Evolutionary conservation across 2,113 vertebrate species (phyloP).

Genomic region (Limnothrissa miodon): DNA sequence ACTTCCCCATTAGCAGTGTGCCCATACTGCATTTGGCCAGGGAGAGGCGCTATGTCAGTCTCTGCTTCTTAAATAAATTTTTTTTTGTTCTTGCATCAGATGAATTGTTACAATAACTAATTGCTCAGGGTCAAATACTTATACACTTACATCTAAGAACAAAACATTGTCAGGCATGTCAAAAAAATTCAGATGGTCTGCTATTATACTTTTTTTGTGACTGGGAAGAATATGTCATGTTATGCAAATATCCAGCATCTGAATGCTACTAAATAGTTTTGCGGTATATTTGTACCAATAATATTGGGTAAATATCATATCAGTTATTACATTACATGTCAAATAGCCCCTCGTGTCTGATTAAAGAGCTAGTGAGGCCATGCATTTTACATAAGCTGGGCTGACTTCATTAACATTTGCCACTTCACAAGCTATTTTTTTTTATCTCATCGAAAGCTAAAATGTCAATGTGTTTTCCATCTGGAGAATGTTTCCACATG

Average conservation of each 20-base stretch:
- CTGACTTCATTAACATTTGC: slow-evolving; percentile 7
- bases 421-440: slow-evolving; percentile 10
- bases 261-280: too few relatives aligned
- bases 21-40: background rate
- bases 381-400: slow-evolving; percentile 5
- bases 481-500: slow-evolving; percentile 12
- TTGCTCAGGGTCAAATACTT: background rate
- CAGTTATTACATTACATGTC: background rate
- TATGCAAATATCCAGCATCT: background rate
- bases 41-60: background rate
- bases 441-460: slow-evolving; percentile 1
- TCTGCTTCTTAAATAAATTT: background rate
- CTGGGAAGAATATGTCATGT: background rate
- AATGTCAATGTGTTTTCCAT: slow-evolving; percentile 14
- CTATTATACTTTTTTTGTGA: background rate
- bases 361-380: background rate
- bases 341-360: background rate
- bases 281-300: too few relatives aligned
- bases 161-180: background rate
- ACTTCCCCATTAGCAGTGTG: background rate
- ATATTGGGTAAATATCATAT: background rate
- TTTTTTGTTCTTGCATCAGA: background rate
- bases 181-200: background rate
- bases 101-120: background rate
- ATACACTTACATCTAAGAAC: background rate